phyloP scores from a whole-genome alignment of 2,888 invertebrate species.

The Ormyrus labotus region DNA sequence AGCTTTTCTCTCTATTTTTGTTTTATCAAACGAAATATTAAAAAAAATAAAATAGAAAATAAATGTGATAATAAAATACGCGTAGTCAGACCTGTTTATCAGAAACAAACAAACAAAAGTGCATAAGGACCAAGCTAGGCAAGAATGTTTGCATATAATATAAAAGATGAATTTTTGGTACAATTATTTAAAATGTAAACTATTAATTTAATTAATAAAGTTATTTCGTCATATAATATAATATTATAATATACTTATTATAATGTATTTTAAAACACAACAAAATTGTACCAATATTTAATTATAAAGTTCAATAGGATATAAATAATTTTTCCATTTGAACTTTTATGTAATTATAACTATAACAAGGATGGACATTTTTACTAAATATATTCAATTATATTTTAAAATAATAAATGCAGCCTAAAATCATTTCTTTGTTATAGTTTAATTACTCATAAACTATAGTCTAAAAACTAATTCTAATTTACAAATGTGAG shows the following conservation, averaged over 20 bases:
- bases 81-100: constrained; percentile 74
- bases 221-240: not conserved
- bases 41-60: constrained; percentile 73
- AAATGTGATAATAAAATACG: constrained; percentile 70
- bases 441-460: constrained; percentile 6
- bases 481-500: not conserved
- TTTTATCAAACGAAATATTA: constrained; percentile 62
- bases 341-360: not conserved
- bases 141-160: constrained; percentile 53
- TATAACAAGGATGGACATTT: too few species aligned
- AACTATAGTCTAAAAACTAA: constrained; percentile 17
- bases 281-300: constrained; percentile 43
- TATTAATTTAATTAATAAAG: not conserved
- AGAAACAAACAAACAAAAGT: constrained; percentile 75
- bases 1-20: constrained; percentile 62
- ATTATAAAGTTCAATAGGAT: constrained; percentile 26
- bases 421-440: not conserved
- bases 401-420: too few species aligned
- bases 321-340: constrained; percentile 5
- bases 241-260: not conserved
- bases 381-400: too few species aligned
- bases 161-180: constrained; percentile 35
- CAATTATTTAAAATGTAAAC: constrained; percentile 11
- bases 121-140: constrained; percentile 65
- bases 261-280: not conserved